These are phyloP conservation scores for Osmerus mordax DNA, from an alignment of 2,113 vertebrate genomes.

Conservation along the genomic window DNA sequence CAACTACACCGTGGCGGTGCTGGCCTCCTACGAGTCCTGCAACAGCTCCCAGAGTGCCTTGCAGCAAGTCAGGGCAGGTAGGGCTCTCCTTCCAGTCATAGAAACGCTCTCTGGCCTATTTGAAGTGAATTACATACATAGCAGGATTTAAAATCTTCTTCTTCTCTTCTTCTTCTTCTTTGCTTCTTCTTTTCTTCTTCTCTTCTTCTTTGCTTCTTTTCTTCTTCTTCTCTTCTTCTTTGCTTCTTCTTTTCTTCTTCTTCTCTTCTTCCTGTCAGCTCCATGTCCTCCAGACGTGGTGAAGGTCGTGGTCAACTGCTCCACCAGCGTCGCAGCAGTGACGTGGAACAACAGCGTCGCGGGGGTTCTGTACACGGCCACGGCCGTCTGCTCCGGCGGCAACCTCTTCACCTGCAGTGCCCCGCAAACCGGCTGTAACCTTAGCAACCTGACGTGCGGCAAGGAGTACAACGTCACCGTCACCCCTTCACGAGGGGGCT, in stretches of 20 bases:
- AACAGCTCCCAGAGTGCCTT: slow-evolving; percentile 62
- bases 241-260: background rate
- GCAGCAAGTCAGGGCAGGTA: slow-evolving; percentile 56
- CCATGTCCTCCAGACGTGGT: slow-evolving; percentile 62
- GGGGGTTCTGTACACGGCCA: slow-evolving; percentile 53
- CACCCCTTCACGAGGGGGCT: slow-evolving; percentile 51
- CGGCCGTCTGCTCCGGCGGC: slow-evolving; percentile 16
- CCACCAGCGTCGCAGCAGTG: slow-evolving; percentile 47
- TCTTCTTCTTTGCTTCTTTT: background rate
- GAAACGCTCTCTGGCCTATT: no score
- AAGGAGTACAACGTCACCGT: slow-evolving; percentile 62
- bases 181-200: background rate
- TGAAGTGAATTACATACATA: no score
- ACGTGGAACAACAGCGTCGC: slow-evolving; percentile 53
- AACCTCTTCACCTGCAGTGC: slow-evolving; percentile 49
- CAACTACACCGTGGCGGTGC: slow-evolving; percentile 57
- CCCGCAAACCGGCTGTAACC: slow-evolving; percentile 41
- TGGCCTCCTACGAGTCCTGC: slow-evolving; percentile 59
- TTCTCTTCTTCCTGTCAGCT: slow-evolving; percentile 45
- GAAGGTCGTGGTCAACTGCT: slow-evolving; percentile 52
- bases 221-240: background rate
- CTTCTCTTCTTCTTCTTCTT: background rate
- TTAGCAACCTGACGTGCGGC: slow-evolving; percentile 61
- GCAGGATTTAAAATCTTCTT: background rate
- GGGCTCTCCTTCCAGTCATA: no score